Base-by-base conservation (phyloP, 2,113 vertebrate species). In the Ia io region DNA sequence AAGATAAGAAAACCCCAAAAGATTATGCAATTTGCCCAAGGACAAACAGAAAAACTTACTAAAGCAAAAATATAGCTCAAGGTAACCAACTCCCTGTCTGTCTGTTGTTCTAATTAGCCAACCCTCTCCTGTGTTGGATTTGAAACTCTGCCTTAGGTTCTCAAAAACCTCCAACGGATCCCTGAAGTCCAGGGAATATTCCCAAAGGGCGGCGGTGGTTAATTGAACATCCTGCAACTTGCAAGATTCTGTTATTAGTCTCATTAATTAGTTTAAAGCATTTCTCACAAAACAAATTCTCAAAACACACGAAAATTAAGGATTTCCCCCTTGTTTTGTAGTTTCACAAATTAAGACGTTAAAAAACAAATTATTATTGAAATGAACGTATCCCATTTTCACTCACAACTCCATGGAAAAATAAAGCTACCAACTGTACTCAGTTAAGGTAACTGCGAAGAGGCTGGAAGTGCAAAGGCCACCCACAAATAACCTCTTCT, bases 211-310 rank as follows among this genome's bases (percentile, higher is more conserved):
- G 85, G 69, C 71, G 73, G 88, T 91, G 94, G 94, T 83, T 97
- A 97, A 97, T 53, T 97, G 96, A 97, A 97, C 96, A 97, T 94
- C 96, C 95, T 97, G 92, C 78, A 95, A 92, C 53, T 83, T 88
- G 42, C 88, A 94, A 61, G 74, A 88, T 92, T 92, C 87, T 79
- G 78, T 93, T 97, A 96, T 97, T 96, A 93, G 92, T 49, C 94
- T 96, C 91, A 70, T 96, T 97, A 97, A 97, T 97, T 96, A 97
- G 96, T 93, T 84, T 92, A 95, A 95, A 91, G 85, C 59, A 92
- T 95, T 95, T 95, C 88, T 93, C 88, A 95, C 94, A 90, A 89
- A 94, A 94, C 61, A 93, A 90, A 97, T 82, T 96, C 94, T 95
- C 92, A 74, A 95, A 97, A 96, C 95, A 93, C 88, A 94, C 12